Percentiles rank a stretch among this genome's conserved stretches.
Evolutionary conservation across 2,888 invertebrate genomes (phyloP).

Genomic region (Mellilla xanthometata): DNA sequence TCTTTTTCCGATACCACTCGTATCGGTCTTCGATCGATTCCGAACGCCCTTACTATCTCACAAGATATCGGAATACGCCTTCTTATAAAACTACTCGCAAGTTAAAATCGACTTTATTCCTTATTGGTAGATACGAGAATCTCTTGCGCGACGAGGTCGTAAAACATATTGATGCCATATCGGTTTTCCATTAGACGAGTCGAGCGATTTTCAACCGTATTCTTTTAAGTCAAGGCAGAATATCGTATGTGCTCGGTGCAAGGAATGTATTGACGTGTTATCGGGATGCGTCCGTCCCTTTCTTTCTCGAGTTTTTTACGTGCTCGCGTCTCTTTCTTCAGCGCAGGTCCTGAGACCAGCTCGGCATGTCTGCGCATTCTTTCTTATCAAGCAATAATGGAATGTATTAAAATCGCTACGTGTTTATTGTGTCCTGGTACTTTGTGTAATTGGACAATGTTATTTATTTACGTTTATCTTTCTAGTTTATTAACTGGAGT

Average conservation of each 20-base stretch:
- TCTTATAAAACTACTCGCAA: conserved; percentile 57
- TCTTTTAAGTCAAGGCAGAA: conserved; percentile 31
- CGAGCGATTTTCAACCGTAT: conserved; percentile 50
- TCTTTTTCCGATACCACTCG: conserved; percentile 71
- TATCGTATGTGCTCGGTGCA: conserved; percentile 52
- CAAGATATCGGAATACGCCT: conserved; percentile 81
- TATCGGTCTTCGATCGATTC: conserved; percentile 78
- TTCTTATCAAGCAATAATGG: conserved; percentile 67
- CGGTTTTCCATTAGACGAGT: conserved; percentile 75
- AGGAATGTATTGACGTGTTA: conserved; percentile 83
- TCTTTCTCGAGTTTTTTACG: conserved; percentile 56
- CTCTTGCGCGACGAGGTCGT: conserved; percentile 46
- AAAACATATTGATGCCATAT: conserved; percentile 81
- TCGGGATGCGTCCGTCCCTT: conserved; percentile 73
- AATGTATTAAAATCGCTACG: conserved; percentile 52
- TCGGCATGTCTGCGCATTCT: conserved; percentile 76
- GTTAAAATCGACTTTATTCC: conserved; percentile 54
- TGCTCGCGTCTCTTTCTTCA: conserved; percentile 71
- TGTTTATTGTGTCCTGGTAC: conserved; percentile 55
- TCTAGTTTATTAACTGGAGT: conserved; percentile 23
- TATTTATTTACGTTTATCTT: conserved; percentile 35
- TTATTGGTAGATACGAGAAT: conserved; percentile 43
- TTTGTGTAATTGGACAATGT: conserved; percentile 44
- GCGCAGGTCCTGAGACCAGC: conserved; percentile 69
- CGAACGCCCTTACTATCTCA: conserved; percentile 80